These are phyloP conservation scores for Eidolon dupreanum DNA, from an alignment of 2,797 vertebrate species.

Conservation along the genomic window DNA sequence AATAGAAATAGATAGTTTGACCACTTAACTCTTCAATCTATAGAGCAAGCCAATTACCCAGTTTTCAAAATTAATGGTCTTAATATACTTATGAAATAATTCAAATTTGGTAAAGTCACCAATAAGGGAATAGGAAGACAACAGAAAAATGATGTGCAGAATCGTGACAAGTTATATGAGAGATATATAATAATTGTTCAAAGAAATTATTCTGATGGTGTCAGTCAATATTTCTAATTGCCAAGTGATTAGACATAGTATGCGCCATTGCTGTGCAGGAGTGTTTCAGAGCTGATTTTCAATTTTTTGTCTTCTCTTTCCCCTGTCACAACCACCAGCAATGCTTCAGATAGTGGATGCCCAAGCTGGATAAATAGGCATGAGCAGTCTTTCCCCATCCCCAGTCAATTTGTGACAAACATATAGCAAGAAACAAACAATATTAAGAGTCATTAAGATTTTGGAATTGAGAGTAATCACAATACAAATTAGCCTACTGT, in stretches of 20 bases:
- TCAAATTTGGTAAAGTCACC: neutral
- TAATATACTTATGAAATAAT: constrained; percentile 12
- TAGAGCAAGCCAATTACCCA: neutral
- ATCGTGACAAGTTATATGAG: neutral
- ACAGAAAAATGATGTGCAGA: neutral
- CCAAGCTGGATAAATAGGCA: neutral
- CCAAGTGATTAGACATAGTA: neutral
- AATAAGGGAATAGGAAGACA: neutral
- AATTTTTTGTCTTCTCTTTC: neutral
- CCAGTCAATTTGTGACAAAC: neutral
- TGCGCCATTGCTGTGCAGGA: neutral
- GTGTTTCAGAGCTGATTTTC: neutral
- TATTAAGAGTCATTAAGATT: neutral
- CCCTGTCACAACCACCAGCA: neutral
- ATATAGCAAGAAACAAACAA: neutral
- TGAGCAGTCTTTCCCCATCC: fast-evolving
- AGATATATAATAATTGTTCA: neutral
- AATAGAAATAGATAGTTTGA: neutral
- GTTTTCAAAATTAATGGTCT: neutral
- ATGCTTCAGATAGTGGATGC: neutral
- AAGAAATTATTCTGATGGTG: neutral
- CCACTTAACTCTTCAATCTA: neutral
- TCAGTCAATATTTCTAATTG: neutral
- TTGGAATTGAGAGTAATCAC: neutral
- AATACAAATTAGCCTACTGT: neutral